Evolutionary conservation across 1,140 invertebrate genomes (phyloP).

Genomic region (Bombus fervidus): DNA sequence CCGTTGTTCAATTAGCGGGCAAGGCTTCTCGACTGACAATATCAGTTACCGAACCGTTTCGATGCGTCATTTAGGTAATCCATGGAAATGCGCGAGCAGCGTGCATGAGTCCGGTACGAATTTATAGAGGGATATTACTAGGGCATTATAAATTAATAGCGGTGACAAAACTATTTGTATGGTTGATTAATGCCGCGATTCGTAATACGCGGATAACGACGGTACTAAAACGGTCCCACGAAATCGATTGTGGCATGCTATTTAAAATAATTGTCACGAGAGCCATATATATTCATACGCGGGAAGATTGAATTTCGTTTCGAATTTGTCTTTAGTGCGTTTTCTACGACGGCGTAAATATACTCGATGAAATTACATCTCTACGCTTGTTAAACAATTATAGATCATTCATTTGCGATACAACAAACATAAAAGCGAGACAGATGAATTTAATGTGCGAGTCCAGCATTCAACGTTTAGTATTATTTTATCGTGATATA

Average conservation of each 20-base stretch:
- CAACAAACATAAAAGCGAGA: too few relatives aligned
- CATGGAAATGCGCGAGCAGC: neutral
- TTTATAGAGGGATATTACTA: constrained; percentile 35
- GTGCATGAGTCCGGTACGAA: neutral
- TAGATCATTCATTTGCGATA: neutral
- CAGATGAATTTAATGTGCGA: neutral
- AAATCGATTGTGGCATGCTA: neutral
- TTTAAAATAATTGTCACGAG: constrained; percentile 36
- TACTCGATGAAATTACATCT: neutral
- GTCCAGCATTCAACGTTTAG: neutral
- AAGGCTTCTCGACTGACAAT: neutral
- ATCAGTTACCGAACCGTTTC: constrained; percentile 11
- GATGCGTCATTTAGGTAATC: constrained; percentile 23
- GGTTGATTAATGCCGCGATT: constrained; percentile 31
- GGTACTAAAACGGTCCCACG: neutral
- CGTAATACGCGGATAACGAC: constrained; percentile 35
- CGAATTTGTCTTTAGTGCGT: neutral
- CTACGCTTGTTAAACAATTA: neutral
- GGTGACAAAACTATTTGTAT: constrained; percentile 44
- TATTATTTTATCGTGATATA: neutral
- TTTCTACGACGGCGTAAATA: neutral
- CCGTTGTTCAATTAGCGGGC: neutral
- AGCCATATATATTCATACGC: neutral
- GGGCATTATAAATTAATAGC: constrained; percentile 49
- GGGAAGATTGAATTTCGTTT: constrained; percentile 2